Evolutionary conservation across 2,888 invertebrate genomes (phyloP).

Genomic region (Dicycla oo): DNA sequence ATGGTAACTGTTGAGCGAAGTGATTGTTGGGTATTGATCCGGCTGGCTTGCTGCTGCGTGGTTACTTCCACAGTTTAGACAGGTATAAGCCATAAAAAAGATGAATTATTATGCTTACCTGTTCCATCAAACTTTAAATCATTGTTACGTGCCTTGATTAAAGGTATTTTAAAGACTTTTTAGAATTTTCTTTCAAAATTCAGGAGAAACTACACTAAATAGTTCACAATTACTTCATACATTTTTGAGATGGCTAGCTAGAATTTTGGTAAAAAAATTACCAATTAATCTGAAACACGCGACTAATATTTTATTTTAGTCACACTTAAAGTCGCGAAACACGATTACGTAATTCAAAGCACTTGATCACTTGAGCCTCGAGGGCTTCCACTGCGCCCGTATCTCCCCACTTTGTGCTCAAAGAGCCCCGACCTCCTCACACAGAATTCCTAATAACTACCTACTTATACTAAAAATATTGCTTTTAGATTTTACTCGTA

Average conservation of each 20-base stretch:
- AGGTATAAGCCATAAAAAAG: neutral
- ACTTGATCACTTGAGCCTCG: constrained; percentile 49
- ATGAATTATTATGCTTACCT: neutral
- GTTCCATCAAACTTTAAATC: neutral
- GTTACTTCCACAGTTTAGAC: neutral
- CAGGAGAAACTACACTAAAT: neutral
- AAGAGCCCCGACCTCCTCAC: constrained; percentile 44
- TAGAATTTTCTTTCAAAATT: neutral
- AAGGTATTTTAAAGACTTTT: too few relatives aligned
- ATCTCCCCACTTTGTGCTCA: constrained; percentile 42
- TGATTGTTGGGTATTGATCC: neutral
- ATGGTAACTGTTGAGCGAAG: neutral
- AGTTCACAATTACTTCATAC: neutral
- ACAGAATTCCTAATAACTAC: constrained; percentile 49
- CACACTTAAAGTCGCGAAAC: constrained; percentile 34
- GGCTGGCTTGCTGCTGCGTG: neutral
- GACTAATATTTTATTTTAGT: neutral
- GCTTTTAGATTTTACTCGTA: neutral
- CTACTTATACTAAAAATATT: constrained; percentile 7
- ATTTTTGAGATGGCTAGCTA: neutral
- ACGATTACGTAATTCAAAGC: constrained; percentile 37
- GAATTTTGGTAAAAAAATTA: neutral
- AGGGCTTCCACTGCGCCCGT: constrained; percentile 25
- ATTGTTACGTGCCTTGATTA: neutral
- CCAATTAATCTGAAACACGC: neutral